A percentile compares a stretch with the other conserved stretches of the same genome.
Conservation (phyloP, 1,140 invertebrate genomes). For the Chlorops oryzae region DNA sequence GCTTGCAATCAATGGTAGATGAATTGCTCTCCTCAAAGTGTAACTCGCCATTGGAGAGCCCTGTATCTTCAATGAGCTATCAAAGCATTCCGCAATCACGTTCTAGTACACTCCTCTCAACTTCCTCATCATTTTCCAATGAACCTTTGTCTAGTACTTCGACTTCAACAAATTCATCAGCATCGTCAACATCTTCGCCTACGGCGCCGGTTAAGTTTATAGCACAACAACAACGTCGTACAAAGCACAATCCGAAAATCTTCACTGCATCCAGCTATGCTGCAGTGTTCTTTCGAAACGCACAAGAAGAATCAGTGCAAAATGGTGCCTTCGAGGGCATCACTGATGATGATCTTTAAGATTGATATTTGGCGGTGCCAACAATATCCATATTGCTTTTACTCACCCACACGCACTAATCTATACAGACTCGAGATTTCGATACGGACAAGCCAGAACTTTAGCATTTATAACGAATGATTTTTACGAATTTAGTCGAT, state of each 20-base stretch:
- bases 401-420: too few species aligned
- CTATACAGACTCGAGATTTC: too few species aligned
- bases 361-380: too few species aligned
- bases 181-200: slow-evolving; percentile 48
- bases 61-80: slow-evolving; percentile 35
- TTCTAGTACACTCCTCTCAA: slow-evolving; percentile 20
- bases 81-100: slow-evolving; percentile 11
- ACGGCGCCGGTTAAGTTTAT: slow-evolving; percentile 47
- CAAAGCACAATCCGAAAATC: slow-evolving; percentile 38
- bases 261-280: slow-evolving; percentile 48
- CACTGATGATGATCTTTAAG: slow-evolving; percentile 77
- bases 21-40: too few species aligned
- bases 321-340: slow-evolving; percentile 88
- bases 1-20: slow-evolving; percentile 90
- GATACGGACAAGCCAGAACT: too few species aligned
- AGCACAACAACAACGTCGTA: slow-evolving; percentile 43
- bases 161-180: slow-evolving; percentile 27
- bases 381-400: too few species aligned
- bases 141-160: too few species aligned
- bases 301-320: slow-evolving; percentile 62
- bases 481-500: too few species aligned
- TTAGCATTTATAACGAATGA: too few species aligned
- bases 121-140: slow-evolving; percentile 19
- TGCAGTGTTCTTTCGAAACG: slow-evolving; percentile 56
- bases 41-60: too few species aligned